A percentile compares a stretch with the other conserved stretches of the same genome.
These are phyloP conservation scores for Oncorhynchus kisutch DNA, from an alignment of 2,113 vertebrate genomes.

Conservation along the genomic window DNA sequence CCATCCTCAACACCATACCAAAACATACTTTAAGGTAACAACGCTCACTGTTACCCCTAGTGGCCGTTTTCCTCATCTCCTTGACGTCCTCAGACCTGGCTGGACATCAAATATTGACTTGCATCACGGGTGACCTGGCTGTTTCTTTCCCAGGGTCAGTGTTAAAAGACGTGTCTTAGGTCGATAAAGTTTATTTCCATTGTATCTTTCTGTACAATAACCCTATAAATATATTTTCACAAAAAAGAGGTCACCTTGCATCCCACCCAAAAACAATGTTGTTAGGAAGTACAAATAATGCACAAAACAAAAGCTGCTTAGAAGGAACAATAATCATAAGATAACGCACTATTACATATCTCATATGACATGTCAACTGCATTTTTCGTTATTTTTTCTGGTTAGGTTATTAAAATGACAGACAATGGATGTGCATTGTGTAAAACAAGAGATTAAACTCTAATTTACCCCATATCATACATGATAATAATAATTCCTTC, in stretches of 20 bases:
- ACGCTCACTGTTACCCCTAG: no score
- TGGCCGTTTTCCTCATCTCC: no score
- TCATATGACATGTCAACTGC: background rate
- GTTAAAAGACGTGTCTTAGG: background rate
- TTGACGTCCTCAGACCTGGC: no score
- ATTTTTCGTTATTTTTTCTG: background rate
- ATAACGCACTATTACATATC: background rate
- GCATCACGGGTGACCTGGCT: no score
- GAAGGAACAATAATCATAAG: background rate
- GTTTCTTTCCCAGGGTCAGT: background rate
- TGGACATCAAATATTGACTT: no score
- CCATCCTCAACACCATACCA: no score
- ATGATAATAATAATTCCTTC: background rate
- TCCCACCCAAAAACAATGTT: slow-evolving; percentile 8
- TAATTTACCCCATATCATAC: background rate
- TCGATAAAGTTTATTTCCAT: slow-evolving; percentile 38
- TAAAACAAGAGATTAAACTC: background rate
- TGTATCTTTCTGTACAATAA: slow-evolving; percentile 43
- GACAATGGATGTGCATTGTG: background rate
- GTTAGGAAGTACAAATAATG: background rate
- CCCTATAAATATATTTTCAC: slow-evolving; percentile 34
- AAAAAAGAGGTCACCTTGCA: slow-evolving; percentile 4
- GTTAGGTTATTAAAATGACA: background rate
- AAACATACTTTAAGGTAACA: no score
- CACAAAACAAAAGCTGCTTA: background rate